These are phyloP conservation scores for Lophotis ruficrista DNA, from an alignment of 2,113 vertebrate species.

Conservation along the genomic window DNA sequence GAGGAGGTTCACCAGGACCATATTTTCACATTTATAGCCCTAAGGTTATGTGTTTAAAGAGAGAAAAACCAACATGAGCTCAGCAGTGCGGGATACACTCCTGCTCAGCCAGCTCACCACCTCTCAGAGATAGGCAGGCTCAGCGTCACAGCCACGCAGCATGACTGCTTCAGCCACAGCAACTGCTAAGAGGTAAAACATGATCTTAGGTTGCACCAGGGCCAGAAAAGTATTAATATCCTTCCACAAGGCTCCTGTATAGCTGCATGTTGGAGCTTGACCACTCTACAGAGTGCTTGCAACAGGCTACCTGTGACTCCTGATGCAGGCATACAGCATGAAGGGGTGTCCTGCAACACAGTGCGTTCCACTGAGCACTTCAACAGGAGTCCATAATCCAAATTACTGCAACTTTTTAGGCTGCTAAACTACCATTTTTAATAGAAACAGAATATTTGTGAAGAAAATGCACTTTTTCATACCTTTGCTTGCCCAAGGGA, in stretches of 20 bases:
- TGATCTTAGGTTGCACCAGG: background rate
- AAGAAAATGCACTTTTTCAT: background rate
- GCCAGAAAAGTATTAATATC: background rate
- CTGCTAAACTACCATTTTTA: background rate
- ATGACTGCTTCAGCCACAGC: background rate
- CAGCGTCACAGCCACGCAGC: background rate
- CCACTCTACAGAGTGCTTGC: background rate
- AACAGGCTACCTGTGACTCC: rapidly evolving
- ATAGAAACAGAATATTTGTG: background rate
- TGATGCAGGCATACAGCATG: background rate
- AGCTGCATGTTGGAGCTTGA: background rate
- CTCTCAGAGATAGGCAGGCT: background rate
- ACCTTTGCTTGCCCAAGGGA: background rate
- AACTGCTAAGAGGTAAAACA: background rate
- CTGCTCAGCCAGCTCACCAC: background rate
- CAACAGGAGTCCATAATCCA: rapidly evolving
- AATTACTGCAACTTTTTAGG: background rate
- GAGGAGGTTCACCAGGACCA: background rate
- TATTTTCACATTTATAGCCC: background rate
- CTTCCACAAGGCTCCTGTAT: background rate
- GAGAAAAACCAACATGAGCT: rapidly evolving
- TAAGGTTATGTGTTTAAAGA: background rate
- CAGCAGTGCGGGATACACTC: background rate
- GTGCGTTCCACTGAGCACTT: rapidly evolving
- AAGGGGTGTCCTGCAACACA: background rate